Conservation (phyloP, 1,140 invertebrate genomes). For the Neomicropteryx cornuta region DNA sequence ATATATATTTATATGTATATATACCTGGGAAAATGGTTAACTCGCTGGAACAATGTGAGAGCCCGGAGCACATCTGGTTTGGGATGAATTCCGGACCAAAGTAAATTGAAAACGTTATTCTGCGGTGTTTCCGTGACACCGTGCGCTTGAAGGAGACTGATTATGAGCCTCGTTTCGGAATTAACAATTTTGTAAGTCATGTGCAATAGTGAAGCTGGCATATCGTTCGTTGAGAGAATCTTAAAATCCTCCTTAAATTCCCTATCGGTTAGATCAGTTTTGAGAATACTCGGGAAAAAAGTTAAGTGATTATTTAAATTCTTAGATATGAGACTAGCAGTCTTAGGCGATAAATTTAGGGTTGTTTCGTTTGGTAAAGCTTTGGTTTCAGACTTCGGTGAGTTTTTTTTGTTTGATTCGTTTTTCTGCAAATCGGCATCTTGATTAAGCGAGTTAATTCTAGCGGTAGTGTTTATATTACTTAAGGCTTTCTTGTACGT, state of each 20-base stretch:
- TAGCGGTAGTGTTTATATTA: constrained; percentile 34
- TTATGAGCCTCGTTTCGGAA: constrained; percentile 67
- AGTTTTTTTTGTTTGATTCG: constrained; percentile 31
- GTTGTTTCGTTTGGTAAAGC: neutral
- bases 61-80: constrained; percentile 76
- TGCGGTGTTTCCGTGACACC: constrained; percentile 55
- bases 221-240: constrained; percentile 33
- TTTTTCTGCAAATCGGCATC: constrained; percentile 10
- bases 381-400: constrained; percentile 22
- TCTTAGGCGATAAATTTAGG: constrained; percentile 1
- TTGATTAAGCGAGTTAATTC: constrained; percentile 23
- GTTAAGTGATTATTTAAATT: no score
- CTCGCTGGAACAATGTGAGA: constrained; percentile 73
- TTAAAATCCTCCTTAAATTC: constrained; percentile 20
- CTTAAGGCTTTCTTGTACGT: constrained; percentile 34
- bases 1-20: constrained; percentile 7
- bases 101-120: constrained; percentile 69
- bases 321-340: neutral
- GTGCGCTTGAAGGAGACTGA: constrained; percentile 60
- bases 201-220: constrained; percentile 61
- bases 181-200: constrained; percentile 72
- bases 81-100: constrained; percentile 87
- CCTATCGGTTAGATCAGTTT: constrained; percentile 3
- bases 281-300: neutral
- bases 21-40: constrained; percentile 90